Evolutionary conservation across 2,113 vertebrate genomes (phyloP).

Genomic region (human): DNA sequence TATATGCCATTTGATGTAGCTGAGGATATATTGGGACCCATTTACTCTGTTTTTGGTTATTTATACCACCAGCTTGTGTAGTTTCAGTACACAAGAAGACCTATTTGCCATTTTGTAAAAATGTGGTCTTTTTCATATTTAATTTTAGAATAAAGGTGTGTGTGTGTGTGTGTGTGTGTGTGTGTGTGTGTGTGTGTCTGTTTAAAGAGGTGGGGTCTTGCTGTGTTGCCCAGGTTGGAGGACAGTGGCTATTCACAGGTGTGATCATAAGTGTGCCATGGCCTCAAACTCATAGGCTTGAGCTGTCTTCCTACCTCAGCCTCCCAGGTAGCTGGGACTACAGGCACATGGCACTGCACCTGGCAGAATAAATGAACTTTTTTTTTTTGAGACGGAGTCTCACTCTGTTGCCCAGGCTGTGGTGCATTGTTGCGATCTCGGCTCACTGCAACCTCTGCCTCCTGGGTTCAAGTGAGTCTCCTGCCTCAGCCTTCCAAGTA

Average conservation of each 20-base stretch:
- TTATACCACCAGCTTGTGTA: conserved; percentile 10
- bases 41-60: background rate
- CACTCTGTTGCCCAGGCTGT: background rate
- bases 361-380: background rate
- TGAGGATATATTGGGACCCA: background rate
- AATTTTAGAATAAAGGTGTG: background rate
- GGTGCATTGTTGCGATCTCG: too few relatives aligned
- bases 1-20: conserved; percentile 15
- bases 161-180: background rate
- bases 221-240: background rate
- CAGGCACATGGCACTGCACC: background rate
- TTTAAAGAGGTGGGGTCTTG: background rate
- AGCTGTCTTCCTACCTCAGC: background rate
- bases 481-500: background rate
- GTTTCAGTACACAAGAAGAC: background rate
- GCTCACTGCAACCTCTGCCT: background rate
- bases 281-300: background rate
- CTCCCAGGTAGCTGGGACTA: background rate
- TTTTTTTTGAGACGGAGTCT: background rate
- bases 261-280: background rate
- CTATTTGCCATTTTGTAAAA: conserved; percentile 41
- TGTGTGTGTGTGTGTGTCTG: background rate
- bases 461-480: background rate
- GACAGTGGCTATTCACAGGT: background rate
- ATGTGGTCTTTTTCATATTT: background rate